Evolutionary conservation across 2,113 vertebrate genomes (phyloP).

Genomic region (Nycticorax nycticorax): DNA sequence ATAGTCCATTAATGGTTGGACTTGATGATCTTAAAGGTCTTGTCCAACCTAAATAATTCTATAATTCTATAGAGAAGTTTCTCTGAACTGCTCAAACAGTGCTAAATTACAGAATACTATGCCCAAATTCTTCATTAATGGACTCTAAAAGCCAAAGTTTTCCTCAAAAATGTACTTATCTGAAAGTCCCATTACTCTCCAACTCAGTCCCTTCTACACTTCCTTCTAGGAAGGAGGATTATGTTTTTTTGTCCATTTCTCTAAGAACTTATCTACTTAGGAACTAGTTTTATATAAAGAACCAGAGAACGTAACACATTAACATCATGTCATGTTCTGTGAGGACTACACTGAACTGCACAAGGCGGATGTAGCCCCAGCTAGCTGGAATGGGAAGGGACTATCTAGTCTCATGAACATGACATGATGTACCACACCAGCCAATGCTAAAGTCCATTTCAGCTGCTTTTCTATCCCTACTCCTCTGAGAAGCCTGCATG

Average conservation of each 20-base stretch:
- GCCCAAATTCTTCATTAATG: not conserved
- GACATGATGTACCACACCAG: rapidly evolving
- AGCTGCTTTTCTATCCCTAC: not conserved
- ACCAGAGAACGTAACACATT: not conserved
- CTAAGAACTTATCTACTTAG: not conserved
- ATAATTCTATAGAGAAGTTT: not conserved
- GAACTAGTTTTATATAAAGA: not conserved
- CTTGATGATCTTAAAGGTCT: not conserved
- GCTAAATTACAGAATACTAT: not conserved
- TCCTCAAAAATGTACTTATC: not conserved
- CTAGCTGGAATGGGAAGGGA: not conserved
- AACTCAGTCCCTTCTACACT: not conserved
- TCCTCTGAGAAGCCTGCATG: not conserved
- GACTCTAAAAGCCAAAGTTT: not conserved
- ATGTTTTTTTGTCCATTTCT: not conserved
- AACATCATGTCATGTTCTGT: not conserved
- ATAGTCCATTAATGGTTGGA: not conserved
- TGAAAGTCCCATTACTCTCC: rapidly evolving
- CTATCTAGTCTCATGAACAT: not conserved
- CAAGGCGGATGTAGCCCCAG: not conserved
- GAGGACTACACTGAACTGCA: not conserved
- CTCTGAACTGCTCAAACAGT: not conserved
- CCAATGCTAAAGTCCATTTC: not conserved
- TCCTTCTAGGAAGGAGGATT: not conserved
- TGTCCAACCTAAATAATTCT: not conserved